Evolutionary conservation across 2,113 vertebrate species (phyloP).

Genomic region (Tyrannus savana): DNA sequence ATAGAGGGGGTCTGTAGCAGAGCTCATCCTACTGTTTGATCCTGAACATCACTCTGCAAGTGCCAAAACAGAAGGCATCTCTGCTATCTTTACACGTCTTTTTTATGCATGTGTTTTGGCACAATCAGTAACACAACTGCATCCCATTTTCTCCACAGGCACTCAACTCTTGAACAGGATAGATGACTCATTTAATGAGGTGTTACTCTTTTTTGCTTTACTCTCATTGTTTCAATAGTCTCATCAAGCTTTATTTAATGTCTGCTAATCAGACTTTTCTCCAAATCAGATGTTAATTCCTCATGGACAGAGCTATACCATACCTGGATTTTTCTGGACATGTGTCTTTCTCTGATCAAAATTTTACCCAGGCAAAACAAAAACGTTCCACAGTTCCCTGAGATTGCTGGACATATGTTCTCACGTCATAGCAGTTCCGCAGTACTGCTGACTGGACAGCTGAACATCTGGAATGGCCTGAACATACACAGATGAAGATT

Average conservation of each 20-base stretch:
- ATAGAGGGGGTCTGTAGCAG: background rate
- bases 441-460: conserved; percentile 3
- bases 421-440: background rate
- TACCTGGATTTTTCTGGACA: background rate
- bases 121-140: background rate
- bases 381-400: background rate
- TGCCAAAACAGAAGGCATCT: background rate
- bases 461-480: conserved; percentile 38
- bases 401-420: background rate
- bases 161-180: background rate
- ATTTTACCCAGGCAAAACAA: background rate
- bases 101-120: background rate
- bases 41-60: background rate
- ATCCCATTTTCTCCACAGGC: background rate
- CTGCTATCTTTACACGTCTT: background rate
- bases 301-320: background rate
- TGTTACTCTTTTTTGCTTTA: background rate
- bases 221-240: background rate
- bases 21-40: background rate
- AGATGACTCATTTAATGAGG: background rate
- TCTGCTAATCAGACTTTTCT: background rate
- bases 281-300: background rate
- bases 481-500: background rate
- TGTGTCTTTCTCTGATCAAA: background rate
- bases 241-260: background rate